Evolutionary conservation across 2,888 invertebrate genomes (phyloP).

Genomic region (Drosophila barbarae): DNA sequence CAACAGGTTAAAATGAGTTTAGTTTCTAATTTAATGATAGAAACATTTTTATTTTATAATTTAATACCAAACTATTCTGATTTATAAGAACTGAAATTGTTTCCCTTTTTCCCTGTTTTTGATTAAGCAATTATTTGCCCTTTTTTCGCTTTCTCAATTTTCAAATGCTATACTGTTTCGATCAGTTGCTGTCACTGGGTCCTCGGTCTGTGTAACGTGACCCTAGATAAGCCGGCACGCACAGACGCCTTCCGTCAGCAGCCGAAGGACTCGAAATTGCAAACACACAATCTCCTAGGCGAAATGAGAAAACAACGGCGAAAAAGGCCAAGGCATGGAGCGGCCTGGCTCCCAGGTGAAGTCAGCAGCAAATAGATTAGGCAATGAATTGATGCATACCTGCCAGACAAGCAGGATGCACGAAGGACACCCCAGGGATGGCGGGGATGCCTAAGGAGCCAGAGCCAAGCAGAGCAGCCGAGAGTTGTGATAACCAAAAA

Average conservation of each 20-base stretch:
- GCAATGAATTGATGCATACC: conserved; percentile 74
- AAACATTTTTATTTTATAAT: background rate
- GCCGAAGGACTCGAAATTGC: conserved; percentile 68
- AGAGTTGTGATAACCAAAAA: conserved; percentile 69
- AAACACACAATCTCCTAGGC: conserved; percentile 35
- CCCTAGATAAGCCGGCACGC: conserved; percentile 66
- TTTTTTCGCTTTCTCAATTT: background rate
- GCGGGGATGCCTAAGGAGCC: background rate
- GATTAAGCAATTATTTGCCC: conserved; percentile 6
- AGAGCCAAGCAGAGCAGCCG: conserved; percentile 37
- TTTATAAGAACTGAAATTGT: background rate
- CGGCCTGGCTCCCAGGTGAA: conserved; percentile 35
- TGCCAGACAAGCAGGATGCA: conserved; percentile 55
- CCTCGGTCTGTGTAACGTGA: conserved; percentile 10
- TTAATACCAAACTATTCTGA: background rate
- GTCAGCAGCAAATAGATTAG: conserved; percentile 69
- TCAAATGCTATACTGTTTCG: conserved; percentile 6
- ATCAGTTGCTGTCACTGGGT: conserved; percentile 7
- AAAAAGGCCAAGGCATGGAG: conserved; percentile 4
- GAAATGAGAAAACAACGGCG: conserved; percentile 31
- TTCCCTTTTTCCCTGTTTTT: background rate
- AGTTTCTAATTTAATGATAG: background rate
- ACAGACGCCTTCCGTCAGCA: conserved; percentile 70
- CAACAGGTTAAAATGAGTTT: background rate
- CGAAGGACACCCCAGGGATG: conserved; percentile 17